Conservation (phyloP, 2,113 vertebrate species). For the Varanus salvator region DNA sequence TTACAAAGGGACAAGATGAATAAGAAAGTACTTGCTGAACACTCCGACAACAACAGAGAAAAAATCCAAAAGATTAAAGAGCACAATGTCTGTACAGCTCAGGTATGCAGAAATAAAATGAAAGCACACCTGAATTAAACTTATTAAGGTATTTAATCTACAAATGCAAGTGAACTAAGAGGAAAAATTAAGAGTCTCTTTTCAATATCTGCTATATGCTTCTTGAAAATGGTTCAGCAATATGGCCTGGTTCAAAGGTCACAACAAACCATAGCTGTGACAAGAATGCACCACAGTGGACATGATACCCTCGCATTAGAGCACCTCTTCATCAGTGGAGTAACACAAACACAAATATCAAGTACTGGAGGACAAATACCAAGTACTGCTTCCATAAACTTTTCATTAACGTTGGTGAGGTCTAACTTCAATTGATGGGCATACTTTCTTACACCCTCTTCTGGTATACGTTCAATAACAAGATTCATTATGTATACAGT, state of each 20-base stretch:
- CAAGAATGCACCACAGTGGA: neutral
- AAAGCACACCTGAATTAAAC: neutral
- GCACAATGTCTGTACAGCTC: neutral
- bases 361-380: neutral
- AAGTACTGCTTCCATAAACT: no score
- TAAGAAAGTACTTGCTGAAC: neutral
- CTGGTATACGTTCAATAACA: neutral
- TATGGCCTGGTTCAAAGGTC: neutral
- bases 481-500: neutral
- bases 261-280: neutral
- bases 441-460: neutral
- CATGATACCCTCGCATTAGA: no score
- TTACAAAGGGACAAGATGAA: neutral
- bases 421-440: neutral
- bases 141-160: neutral
- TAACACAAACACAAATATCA: no score
- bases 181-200: neutral
- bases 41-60: neutral
- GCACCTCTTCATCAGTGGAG: no score
- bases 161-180: neutral
- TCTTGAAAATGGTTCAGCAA: neutral
- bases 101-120: neutral
- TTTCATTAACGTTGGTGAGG: neutral
- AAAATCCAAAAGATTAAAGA: neutral
- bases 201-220: neutral